Evolutionary conservation across 2,797 vertebrate genomes (phyloP), one percentile per base, ranked within the genome.

Genomic region (Aphelocoma californica): DNA sequence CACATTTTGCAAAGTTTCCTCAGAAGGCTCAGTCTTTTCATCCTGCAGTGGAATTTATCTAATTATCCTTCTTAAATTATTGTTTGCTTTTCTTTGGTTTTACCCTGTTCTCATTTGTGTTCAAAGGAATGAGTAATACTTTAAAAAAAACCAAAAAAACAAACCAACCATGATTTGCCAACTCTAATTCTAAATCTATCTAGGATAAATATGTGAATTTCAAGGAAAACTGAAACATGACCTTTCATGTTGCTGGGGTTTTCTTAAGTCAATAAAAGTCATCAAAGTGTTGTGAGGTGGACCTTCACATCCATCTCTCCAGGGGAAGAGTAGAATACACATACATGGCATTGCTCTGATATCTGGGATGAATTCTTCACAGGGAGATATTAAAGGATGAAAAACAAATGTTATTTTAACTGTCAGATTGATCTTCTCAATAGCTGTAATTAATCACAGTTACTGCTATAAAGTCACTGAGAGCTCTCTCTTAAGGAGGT

Each of bases 381-480:
- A 29, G 34, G 29, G 31, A 90, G 88, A 84, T 90, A 83, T 72
- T 91, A 91, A 86, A 77, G 14, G 44, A 56, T 66, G 34, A 36
- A 94, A 96, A 93, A 88, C 50, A 96, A 96, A 96, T 2, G 4
- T 95, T 91, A 79, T 84, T 94, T 94, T 81, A 81, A 65, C 85
- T 93, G 72, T 93, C 21, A 60, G 48, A 92, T 25, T 92, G 92
- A 94, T 95, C 70, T 91, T 83, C 85, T 90, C 82, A 81, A 88
- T 91, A 66, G 45, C 54, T 94, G 38, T 62, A 94, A 94, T 96
- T 96, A 96, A 94, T 95, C 87, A 94, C 36, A 57, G 73, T 88
- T 92, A 70, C 66, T 73, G 44, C 75, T 91, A 24, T 81, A 73
- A 90, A 94, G 80, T 81, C 70, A 79, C 51, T 60, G 87, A 91